Evolutionary conservation across 1,140 invertebrate species (phyloP), one percentile per base, ranked within the genome.

Genomic region (Drosophila willistoni): DNA sequence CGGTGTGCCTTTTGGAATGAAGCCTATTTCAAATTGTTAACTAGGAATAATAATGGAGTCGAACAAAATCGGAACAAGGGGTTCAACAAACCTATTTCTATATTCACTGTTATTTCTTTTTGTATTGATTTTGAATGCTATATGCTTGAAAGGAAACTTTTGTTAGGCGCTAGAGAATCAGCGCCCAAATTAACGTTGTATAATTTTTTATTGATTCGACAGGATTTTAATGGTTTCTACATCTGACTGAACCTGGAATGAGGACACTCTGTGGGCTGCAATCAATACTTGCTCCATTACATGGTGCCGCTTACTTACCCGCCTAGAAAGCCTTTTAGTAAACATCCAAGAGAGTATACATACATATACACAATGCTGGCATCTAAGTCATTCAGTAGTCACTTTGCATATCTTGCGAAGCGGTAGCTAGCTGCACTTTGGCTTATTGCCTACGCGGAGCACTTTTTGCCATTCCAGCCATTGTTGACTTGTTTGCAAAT

Each of bases 401-500:
- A 59, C 33, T 36, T 59, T 51, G 44, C 33, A 34, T 59, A 36
- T 39, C 34, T 19, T 19, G 14, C 12, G 56, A 39, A 59, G 54
- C 17, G 51, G 51, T 19, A 56, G 25, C 29, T 59, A 19, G 54
- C 72, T 87, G 82, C 82, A 86, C 83, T 87, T 73, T 68, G 79
- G 64, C 67, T 87, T 86, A 86, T 87, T 87, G 81, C 77, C 76
- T 70, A 82, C 69, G 65, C 72, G 70, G 62, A 77, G 44, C 44
- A 51, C 17, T 68, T 73, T 64, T 67, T 57, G 79, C 76, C 63
- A 72, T 84, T 77, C 63, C 68, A 14, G 65, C 44, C 73, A 78
- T 87, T 87, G 80, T 84, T 89, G 84, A 84, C 77, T 89, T 89
- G 77, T 87, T 89, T 89, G 85, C 80, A 89, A 89, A 89, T 89